Percentiles rank a stretch among this genome's conserved stretches.
These are phyloP conservation scores for Ochlodes sylvanus DNA, from an alignment of 2,888 invertebrate genomes.

Conservation along the genomic window DNA sequence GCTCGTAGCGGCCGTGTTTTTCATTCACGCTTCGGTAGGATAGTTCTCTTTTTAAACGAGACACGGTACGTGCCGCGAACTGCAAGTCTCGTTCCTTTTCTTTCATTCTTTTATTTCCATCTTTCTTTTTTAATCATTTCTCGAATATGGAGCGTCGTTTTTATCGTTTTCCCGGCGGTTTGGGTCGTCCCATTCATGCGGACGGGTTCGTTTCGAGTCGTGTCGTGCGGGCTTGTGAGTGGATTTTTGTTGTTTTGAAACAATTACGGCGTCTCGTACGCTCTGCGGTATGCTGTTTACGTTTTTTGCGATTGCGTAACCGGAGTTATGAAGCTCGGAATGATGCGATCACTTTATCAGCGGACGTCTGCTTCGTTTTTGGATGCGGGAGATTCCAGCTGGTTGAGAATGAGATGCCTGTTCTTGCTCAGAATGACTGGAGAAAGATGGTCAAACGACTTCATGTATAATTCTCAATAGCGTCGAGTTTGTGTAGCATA, in stretches of 20 bases:
- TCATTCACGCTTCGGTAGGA: slow-evolving; percentile 81
- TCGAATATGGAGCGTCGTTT: slow-evolving; percentile 83
- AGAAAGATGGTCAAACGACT: background rate
- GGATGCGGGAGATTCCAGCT: slow-evolving; percentile 17
- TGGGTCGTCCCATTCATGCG: slow-evolving; percentile 69
- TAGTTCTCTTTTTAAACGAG: slow-evolving; percentile 82
- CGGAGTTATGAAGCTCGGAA: slow-evolving; percentile 43
- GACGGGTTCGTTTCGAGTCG: slow-evolving; percentile 43
- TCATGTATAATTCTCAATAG: background rate
- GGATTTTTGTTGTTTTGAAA: slow-evolving; percentile 66
- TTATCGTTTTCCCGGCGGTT: slow-evolving; percentile 80
- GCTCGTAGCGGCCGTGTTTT: slow-evolving; percentile 72
- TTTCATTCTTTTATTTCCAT: slow-evolving; percentile 57
- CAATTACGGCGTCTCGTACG: slow-evolving; percentile 65
- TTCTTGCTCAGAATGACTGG: background rate
- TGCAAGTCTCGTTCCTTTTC: slow-evolving; percentile 65
- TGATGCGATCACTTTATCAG: slow-evolving; percentile 50
- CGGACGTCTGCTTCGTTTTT: slow-evolving; percentile 26
- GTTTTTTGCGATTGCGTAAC: slow-evolving; percentile 56
- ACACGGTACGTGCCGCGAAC: slow-evolving; percentile 77
- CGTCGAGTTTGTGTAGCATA: background rate
- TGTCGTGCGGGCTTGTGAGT: slow-evolving; percentile 42
- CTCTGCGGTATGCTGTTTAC: slow-evolving; percentile 54
- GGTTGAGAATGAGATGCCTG: background rate
- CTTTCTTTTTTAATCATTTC: slow-evolving; percentile 83